Evolutionary conservation across 1,140 invertebrate species (phyloP).

Genomic region (Galendromus occidentalis): DNA sequence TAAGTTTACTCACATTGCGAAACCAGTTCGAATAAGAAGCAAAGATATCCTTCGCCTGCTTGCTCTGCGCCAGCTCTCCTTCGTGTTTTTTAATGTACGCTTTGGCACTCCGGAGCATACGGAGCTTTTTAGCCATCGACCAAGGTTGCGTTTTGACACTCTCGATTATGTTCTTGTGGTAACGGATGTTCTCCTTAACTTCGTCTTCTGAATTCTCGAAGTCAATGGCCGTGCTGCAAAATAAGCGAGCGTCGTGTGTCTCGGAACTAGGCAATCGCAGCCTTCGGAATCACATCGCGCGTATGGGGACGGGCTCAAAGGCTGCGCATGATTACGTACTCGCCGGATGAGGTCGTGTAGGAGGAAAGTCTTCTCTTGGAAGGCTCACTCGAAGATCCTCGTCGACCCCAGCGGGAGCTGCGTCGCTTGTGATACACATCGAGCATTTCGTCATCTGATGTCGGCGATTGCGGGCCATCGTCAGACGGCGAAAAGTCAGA

Average conservation of each 20-base stretch:
- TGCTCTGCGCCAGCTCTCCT: conserved; percentile 66
- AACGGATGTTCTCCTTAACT: conserved; percentile 68
- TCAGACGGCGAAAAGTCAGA: background rate
- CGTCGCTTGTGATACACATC: background rate
- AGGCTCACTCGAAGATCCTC: background rate
- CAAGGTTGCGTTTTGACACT: conserved; percentile 72
- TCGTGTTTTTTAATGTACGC: conserved; percentile 67
- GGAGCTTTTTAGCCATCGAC: conserved; percentile 61
- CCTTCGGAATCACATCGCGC: conserved; percentile 10
- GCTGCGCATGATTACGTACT: no score
- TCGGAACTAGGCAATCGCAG: conserved; percentile 11
- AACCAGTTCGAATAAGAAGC: conserved; percentile 54
- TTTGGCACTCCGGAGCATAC: conserved; percentile 54
- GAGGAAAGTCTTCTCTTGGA: conserved; percentile 42
- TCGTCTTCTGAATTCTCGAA: conserved; percentile 40
- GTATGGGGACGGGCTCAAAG: background rate
- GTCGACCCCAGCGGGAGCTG: background rate
- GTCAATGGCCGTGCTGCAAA: conserved; percentile 19
- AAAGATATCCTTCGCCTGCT: conserved; percentile 58
- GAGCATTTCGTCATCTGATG: background rate
- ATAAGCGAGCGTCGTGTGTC: background rate
- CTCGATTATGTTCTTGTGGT: conserved; percentile 78
- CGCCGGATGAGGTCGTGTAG: conserved; percentile 58
- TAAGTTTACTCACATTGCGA: conserved; percentile 37
- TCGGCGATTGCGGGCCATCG: background rate